These are phyloP conservation scores for Myiothlypis coronata DNA, from an alignment of 2,797 vertebrate genomes.

Conservation along the genomic window DNA sequence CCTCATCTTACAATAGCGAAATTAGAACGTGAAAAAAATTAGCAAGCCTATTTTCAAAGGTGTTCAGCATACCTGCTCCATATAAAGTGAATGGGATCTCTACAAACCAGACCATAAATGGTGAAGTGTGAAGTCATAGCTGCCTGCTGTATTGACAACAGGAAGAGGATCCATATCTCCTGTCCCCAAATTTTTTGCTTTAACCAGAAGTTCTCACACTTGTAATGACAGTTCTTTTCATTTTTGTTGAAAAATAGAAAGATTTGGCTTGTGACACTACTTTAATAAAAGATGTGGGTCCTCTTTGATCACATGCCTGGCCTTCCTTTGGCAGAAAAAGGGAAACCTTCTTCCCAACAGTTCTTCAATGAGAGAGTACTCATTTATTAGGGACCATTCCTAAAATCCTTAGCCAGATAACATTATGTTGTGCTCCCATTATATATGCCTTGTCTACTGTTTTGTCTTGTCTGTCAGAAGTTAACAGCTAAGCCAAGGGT, in stretches of 20 bases:
- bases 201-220: not conserved
- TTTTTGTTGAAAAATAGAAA: not conserved
- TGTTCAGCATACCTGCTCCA: not conserved
- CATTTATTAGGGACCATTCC: not conserved
- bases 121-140: not conserved
- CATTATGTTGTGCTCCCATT: not conserved
- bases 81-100: not conserved
- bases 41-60: not conserved
- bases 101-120: not conserved
- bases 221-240: not conserved
- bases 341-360: not conserved
- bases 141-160: not conserved
- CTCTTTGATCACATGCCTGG: not conserved
- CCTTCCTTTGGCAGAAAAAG: not conserved
- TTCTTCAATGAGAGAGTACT: not conserved
- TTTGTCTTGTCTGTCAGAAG: conserved; percentile 31
- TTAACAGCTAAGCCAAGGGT: not conserved
- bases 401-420: not conserved
- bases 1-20: not conserved
- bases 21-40: not conserved
- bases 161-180: not conserved
- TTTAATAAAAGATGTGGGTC: not conserved
- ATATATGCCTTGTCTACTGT: conserved; percentile 5
- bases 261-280: not conserved
- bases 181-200: not conserved